A percentile compares a stretch with the other conserved stretches of the same genome.
Evolutionary conservation across 2,113 vertebrate species (phyloP).

Genomic region (Lutjanus erythropterus): DNA sequence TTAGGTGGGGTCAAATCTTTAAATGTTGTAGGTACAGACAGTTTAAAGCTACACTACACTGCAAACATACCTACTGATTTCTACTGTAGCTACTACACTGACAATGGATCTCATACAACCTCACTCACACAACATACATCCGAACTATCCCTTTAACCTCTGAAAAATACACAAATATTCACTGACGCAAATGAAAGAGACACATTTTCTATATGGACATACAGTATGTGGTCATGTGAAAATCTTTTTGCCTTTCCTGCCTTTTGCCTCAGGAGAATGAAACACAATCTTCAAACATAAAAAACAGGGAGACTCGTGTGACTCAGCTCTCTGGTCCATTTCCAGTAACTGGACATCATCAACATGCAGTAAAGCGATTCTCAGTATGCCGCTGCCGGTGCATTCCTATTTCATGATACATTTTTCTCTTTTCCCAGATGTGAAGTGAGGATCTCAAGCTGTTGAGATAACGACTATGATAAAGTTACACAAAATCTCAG

Average conservation of each 20-base stretch:
- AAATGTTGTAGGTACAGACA: background rate
- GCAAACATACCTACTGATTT: too few species aligned
- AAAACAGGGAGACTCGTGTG: constrained; percentile 6
- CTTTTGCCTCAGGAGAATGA: background rate
- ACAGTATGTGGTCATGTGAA: background rate
- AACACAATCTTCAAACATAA: constrained; percentile 17
- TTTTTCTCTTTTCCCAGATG: background rate
- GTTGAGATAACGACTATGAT: background rate
- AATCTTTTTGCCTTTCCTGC: background rate
- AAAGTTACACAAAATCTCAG: background rate
- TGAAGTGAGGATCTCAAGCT: background rate
- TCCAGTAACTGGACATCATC: constrained; percentile 14
- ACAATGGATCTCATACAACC: too few species aligned
- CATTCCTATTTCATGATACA: background rate
- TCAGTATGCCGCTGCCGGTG: background rate
- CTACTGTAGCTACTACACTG: too few species aligned
- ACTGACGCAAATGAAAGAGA: too few species aligned
- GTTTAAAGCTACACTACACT: background rate
- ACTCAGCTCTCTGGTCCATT: constrained; percentile 20
- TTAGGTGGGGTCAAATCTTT: background rate
- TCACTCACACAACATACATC: too few species aligned
- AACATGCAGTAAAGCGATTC: background rate
- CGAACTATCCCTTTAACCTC: too few species aligned
- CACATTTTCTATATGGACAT: background rate
- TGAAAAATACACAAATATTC: background rate